Evolutionary conservation across 2,797 vertebrate species (phyloP), one percentile per base, ranked within the genome.

Genomic region (Pelochelys cantorii): DNA sequence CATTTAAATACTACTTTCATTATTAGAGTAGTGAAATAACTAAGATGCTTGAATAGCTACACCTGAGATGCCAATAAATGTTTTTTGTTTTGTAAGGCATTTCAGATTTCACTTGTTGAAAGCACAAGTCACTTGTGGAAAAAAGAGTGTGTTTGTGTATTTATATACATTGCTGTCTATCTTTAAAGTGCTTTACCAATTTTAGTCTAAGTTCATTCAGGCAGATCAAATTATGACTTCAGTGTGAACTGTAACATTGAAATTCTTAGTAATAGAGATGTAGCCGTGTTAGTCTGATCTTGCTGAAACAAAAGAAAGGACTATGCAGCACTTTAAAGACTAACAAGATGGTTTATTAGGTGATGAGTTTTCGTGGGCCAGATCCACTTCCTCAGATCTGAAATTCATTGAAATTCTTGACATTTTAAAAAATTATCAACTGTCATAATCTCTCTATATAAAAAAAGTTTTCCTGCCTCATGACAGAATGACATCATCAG

Each of bases 101-200:
- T 17, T 25, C 25, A 79, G 87, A n/a, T 8, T 84, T 94, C 5
- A n/a, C 48, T 34, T 52, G 37, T 0, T 0, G 53, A 60, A 60
- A 87, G 83, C 2, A 55, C 57, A 54, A 22, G 1, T 74, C 2
- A 56, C 0, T 88, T 0, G 74, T 0, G 29, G 0, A 29, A 62
- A 62, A 59, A 25, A 48, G 3, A n/a, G 1, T 79, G 0, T 65
- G 0, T 55, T 5, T 75, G 22, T 82, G 0, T 65, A 4, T 59
- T 29, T 77, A 17, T 18, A 2, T 31, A 2, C 42, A 48, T 77
- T 48, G 22, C 81, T 83, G 37, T 25, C 27, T 3, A 13, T 92
- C 75, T 94, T 94, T 88, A 31, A 79, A 86, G 83, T 42, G 53
- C 14, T 3, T 90, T 53, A 48, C 2, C 7, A 1, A 1, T 9